Base-by-base conservation (phyloP, 2,113 vertebrate genomes). In the Capreolus pygargus region DNA sequence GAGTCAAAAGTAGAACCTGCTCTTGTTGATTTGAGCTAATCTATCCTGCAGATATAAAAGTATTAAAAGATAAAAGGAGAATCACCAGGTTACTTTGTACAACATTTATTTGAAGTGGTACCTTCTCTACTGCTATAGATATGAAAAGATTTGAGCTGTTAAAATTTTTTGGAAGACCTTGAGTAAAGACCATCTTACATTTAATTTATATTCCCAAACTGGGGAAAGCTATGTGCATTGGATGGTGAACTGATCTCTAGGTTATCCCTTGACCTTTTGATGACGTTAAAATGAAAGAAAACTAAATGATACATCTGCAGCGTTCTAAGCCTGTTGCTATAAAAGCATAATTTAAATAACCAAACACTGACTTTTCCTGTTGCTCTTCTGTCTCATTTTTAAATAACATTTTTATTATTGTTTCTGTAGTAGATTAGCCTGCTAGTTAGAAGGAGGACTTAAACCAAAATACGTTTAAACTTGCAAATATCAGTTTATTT, bases 371-470 rank as follows among this genome's bases (percentile, higher is more conserved):
- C 52, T 97, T 79, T 95, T 52, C 54, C 67, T 86, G 6, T 57
- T 74, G 82, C 55, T 95, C 78, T 89, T 92, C 86, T 84, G 23
- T 94, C 84, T 89, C 91, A 89, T 86, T 98, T 98, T 97, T 96
- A 98, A 95, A 92, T 93, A 97, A 98, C 95, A 94, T 92, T 98
- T 97, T 97, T 64, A 98, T 97, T 97, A 93, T 76, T 89, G 30
- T 95, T 94, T 61, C 91, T 96, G 13, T 43, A 78, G 30, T 90
- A 90, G 83, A 95, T 91, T 97, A 96, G n/a, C 17, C 33, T 70
- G 10, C 52, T 92, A 79, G 82, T 97, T 96, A 86, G 36, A 92
- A 96, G 64, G 76, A 96, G 94, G 70, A 97, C 83, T 93, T 61
- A 67, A 82, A 85, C 57, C 13, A 94, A 89, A 97, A 89, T 98